These are phyloP conservation scores for Naja naja DNA, from an alignment of 2,113 vertebrate genomes.

Conservation along the genomic window DNA sequence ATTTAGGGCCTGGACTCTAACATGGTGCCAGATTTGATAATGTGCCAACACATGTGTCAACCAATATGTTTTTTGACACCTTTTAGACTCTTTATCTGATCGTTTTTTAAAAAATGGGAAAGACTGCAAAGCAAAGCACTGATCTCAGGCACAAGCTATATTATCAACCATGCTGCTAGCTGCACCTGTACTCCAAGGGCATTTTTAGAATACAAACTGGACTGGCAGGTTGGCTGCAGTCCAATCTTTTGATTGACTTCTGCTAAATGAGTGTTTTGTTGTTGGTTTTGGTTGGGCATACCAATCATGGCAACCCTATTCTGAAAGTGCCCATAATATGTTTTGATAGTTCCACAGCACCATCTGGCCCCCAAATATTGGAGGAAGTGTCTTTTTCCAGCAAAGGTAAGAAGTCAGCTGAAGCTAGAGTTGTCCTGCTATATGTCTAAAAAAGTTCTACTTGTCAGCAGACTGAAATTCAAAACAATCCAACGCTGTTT, in stretches of 20 bases:
- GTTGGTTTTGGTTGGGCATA: background rate
- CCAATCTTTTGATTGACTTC: background rate
- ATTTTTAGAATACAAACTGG: background rate
- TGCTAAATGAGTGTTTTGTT: background rate
- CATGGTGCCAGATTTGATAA: background rate
- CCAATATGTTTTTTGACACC: background rate
- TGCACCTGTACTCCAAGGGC: background rate
- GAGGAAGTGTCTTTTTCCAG: background rate
- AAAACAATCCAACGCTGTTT: background rate
- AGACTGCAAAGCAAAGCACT: background rate
- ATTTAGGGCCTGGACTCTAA: background rate
- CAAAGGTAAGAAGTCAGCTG: background rate
- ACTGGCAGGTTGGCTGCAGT: background rate
- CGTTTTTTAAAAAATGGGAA: background rate
- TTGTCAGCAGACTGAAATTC: background rate
- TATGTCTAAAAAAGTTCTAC: background rate
- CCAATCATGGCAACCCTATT: background rate
- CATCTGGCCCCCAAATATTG: background rate
- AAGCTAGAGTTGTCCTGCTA: background rate
- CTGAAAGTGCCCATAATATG: background rate
- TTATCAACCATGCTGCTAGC: background rate
- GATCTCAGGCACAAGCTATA: background rate
- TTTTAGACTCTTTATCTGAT: background rate
- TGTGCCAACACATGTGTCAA: background rate
- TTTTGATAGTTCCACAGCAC: background rate